Base-by-base conservation (phyloP, 2,888 invertebrate species). In the Agrochola lota region DNA sequence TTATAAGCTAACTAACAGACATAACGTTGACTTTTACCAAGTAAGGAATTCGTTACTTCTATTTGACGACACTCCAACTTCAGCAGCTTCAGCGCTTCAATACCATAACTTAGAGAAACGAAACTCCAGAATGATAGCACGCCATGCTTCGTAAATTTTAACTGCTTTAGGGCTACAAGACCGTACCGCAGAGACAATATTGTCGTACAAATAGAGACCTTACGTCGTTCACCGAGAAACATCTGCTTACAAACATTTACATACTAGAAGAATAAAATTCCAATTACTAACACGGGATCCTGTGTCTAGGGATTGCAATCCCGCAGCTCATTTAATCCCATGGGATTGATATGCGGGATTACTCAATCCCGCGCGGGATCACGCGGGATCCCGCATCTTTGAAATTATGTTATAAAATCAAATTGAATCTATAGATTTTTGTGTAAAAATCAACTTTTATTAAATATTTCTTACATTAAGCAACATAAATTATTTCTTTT, bases 211-310 rank as follows among this genome's bases (percentile, higher is more conserved):
- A 66, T 46, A 60, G 12, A 81, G 6, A 76, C 40, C 20, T 67
- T 20, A 82, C 62, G 23, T 55, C 26, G 23, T 71, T 26, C 17
- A 5, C 40, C 60, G 60, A 52, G 40, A 72, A 66, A 72, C 60
- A 57, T 55, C 20, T 46, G 9, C 40, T 20, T 35, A 6, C 46
- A 60, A 35, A 70, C 15, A 73, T 77, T 67, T 59, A 73, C 62
- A 46, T 67, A 43, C 49, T 66, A 52, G 52, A 49, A 66, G 40
- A 35, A 59, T 49, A n/a, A n/a, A 67, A 70, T 52, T n/a, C 57
- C 43, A 52, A 60, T 60, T 23, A 49, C 12, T 26, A 23, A 46
- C 35, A 8, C 17, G 0, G 23, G 17, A 52, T 46, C 23, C 20
- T 52, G 43, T 23, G 2, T 49, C 20, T n/a, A n/a, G n/a, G n/a